Percentiles rank a stretch among this genome's conserved stretches.
Conservation (phyloP, 2,113 vertebrate genomes). For the Turnix velox region DNA sequence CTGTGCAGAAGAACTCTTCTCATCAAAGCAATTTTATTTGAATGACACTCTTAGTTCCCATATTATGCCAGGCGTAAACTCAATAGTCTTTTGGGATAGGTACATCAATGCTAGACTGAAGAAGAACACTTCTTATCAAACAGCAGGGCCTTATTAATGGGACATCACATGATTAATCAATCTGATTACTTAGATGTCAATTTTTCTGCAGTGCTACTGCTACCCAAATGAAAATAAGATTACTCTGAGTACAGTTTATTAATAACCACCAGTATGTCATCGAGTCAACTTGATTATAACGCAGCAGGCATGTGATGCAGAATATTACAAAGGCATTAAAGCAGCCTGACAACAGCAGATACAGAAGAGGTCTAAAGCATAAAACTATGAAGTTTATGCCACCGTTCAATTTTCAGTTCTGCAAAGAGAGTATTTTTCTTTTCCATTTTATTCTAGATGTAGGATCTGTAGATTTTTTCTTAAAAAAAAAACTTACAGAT, state of each 20-base stretch:
- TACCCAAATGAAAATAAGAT: slow-evolving; percentile 46
- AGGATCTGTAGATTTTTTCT: neutral
- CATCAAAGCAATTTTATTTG: neutral
- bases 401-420: neutral
- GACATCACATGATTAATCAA: slow-evolving; percentile 25
- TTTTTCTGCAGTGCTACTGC: slow-evolving; percentile 17
- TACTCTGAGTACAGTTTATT: slow-evolving; percentile 13
- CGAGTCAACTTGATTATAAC: slow-evolving; percentile 44
- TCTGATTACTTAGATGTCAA: slow-evolving; percentile 17
- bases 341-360: neutral
- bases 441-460: neutral
- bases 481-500: no score
- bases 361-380: neutral
- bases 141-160: neutral
- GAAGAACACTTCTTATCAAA: slow-evolving; percentile 3
- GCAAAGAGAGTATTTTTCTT: neutral
- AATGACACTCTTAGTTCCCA: neutral
- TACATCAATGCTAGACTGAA: neutral
- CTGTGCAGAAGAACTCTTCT: neutral
- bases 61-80: neutral
- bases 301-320: slow-evolving; percentile 9
- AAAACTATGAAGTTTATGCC: neutral
- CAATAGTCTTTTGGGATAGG: neutral
- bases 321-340: neutral
- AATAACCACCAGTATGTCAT: slow-evolving; percentile 32